Conservation (phyloP, 2,113 vertebrate species). For the Oceanites oceanicus region DNA sequence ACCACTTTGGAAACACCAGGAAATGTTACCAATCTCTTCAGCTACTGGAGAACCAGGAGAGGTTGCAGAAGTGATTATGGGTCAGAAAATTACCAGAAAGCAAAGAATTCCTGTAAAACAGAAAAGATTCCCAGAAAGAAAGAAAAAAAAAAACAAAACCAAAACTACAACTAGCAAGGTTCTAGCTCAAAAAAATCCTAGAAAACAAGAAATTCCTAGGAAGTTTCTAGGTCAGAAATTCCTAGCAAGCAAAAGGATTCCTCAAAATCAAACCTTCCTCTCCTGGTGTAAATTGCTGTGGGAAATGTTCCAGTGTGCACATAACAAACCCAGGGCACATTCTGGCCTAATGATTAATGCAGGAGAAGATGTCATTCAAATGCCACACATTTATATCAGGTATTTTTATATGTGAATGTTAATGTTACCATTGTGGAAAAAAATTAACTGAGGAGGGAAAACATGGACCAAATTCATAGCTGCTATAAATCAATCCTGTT, state of each 20-base stretch:
- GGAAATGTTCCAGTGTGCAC: background rate
- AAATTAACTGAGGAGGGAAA: background rate
- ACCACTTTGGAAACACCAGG: background rate
- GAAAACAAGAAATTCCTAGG: background rate
- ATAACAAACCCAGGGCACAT: background rate
- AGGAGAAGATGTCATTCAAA: background rate
- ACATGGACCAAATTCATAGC: background rate
- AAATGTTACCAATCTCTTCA: background rate
- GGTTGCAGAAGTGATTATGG: background rate
- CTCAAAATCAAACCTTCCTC: background rate
- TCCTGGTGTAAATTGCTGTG: background rate
- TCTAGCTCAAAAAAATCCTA: background rate
- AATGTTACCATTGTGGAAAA: background rate
- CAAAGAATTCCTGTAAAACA: background rate
- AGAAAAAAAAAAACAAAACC: background rate
- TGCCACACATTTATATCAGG: background rate
- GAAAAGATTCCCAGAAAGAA: background rate
- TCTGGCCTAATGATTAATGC: background rate
- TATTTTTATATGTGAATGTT: background rate
- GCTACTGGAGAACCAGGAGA: background rate
- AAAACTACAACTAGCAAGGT: background rate
- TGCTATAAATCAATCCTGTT: background rate
- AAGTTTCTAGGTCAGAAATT: background rate
- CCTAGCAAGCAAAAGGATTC: background rate
- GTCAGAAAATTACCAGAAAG: background rate